Evolutionary conservation across 2,113 vertebrate species (phyloP).

Genomic region (Tupaia tana): DNA sequence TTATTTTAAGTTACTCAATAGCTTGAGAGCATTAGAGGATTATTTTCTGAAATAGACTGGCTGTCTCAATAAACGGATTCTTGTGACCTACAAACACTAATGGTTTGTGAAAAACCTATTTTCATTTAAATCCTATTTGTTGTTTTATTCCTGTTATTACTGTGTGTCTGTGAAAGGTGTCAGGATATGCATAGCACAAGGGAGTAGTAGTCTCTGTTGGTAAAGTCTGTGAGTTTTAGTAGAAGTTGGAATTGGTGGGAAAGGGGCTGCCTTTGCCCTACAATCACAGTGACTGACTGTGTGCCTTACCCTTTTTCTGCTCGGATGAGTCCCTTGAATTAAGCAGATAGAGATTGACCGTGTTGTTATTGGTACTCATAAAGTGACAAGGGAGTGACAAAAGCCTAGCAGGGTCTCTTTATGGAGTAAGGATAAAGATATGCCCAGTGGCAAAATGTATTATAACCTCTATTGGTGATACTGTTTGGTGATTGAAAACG

Average conservation of each 20-base stretch:
- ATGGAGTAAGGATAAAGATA: background rate
- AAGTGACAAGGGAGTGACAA: background rate
- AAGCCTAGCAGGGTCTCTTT: background rate
- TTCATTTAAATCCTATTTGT: slow-evolving; percentile 63
- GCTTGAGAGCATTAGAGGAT: slow-evolving; percentile 67
- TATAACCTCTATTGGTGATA: background rate
- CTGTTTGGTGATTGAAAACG: background rate
- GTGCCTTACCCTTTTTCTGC: background rate
- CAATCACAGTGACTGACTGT: background rate
- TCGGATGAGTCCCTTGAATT: background rate
- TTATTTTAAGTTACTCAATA: slow-evolving; percentile 63
- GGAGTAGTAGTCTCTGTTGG: slow-evolving; percentile 67
- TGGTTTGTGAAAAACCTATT: slow-evolving; percentile 69
- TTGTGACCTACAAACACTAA: slow-evolving; percentile 70
- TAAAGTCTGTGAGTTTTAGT: slow-evolving; percentile 25
- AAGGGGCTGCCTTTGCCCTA: background rate
- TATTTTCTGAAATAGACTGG: slow-evolving; percentile 72
- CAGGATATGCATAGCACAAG: background rate
- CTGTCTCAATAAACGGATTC: slow-evolving; percentile 70
- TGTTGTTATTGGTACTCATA: background rate
- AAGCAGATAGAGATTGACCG: background rate
- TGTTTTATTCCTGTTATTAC: background rate
- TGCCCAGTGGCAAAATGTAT: background rate
- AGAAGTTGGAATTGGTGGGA: slow-evolving; percentile 58
- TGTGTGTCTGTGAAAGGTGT: slow-evolving; percentile 51